Conservation (phyloP, 1,140 invertebrate genomes). For the Diabrotica undecimpunctata region DNA sequence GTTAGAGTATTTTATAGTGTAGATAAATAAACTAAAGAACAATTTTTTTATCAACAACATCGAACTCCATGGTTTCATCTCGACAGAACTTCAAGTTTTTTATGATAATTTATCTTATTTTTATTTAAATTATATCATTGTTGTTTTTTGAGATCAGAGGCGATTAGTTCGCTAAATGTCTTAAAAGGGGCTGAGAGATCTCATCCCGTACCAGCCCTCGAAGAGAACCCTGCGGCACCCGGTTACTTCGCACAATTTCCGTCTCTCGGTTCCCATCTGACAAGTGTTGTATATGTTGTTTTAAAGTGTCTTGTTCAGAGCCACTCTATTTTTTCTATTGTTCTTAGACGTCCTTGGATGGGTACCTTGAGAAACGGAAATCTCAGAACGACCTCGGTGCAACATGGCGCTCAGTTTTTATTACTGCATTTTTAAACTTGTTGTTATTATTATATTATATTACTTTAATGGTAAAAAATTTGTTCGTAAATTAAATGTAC, state of each 20-base stretch:
- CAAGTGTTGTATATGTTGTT: conserved; percentile 42
- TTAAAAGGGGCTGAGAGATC: conserved; percentile 40
- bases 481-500: conserved; percentile 67
- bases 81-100: conserved; percentile 21
- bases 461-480: conserved; percentile 58
- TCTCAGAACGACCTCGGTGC: conserved; percentile 13
- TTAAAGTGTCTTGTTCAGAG: conserved; percentile 39
- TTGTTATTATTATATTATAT: conserved; percentile 58
- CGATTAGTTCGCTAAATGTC: conserved; percentile 29
- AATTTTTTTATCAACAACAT: conserved; percentile 4
- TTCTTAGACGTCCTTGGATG: conserved; percentile 41
- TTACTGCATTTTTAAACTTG: conserved; percentile 46
- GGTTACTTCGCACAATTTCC: conserved; percentile 4
- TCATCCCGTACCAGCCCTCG: conserved; percentile 35
- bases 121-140: conserved; percentile 38
- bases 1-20: neutral
- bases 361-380: conserved; percentile 23
- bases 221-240: conserved; percentile 24
- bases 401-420: conserved; percentile 22
- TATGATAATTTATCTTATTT: conserved; percentile 30
- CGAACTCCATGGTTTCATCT: conserved; percentile 12
- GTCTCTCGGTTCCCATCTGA: conserved; percentile 35
- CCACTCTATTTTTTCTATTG: conserved; percentile 46
- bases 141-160: conserved; percentile 34
- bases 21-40: neutral